Evolutionary conservation across 2,797 vertebrate species (phyloP).

Genomic region (Danio tinwini): DNA sequence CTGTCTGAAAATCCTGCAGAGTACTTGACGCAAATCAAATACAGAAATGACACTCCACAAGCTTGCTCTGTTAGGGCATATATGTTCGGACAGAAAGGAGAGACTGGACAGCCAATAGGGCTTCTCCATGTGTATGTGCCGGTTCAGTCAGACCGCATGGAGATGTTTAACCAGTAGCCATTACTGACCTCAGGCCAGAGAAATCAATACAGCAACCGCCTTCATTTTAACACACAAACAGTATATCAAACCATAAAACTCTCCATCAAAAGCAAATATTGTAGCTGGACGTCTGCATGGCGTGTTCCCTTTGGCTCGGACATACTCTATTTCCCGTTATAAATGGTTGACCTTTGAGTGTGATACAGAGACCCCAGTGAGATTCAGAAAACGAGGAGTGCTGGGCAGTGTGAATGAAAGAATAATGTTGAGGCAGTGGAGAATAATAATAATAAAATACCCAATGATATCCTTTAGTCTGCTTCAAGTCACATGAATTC

Average conservation of each 20-base stretch:
- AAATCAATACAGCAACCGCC: conserved; percentile 39
- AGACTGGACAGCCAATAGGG: neutral
- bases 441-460: neutral
- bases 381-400: neutral
- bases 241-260: conserved; percentile 15
- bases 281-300: conserved; percentile 1
- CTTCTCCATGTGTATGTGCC: neutral
- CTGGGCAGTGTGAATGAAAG: conserved; percentile 11
- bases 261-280: conserved; percentile 14
- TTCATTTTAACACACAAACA: conserved; percentile 43
- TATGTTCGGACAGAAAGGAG: neutral
- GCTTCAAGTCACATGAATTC: neutral
- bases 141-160: neutral
- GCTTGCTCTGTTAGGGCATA: conserved; percentile 3
- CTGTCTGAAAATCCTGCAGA: neutral
- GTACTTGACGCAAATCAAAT: conserved; percentile 14
- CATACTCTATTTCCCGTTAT: conserved; percentile 33
- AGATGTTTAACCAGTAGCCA: conserved; percentile 11
- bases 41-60: neutral
- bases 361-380: conserved; percentile 9
- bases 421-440: neutral
- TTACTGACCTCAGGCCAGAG: conserved; percentile 21
- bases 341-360: conserved; percentile 53
- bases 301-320: conserved; percentile 15
- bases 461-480: neutral